Evolutionary conservation across 2,888 invertebrate species (phyloP), one percentile per base, ranked within the genome.

Genomic region (Cyaniris semiargus): DNA sequence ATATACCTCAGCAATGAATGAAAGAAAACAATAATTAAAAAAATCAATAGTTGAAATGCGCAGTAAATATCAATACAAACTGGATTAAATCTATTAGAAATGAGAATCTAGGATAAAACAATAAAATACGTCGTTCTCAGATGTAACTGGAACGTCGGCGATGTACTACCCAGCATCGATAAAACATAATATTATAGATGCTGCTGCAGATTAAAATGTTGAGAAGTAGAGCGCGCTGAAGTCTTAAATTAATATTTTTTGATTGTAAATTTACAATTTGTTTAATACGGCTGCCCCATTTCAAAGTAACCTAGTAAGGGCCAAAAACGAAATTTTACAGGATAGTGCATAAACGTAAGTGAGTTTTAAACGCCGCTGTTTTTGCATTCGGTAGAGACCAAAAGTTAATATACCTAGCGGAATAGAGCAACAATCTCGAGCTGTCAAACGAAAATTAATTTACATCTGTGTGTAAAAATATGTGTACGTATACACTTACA

Each of bases 61-160:
- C 44, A 44, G 44, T 8, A 21, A 21, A 72, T 48, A 27, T 72
- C 27, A 48, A 48, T 72, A 72, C 44, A 70, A 70, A 70, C n/a
- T 23, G 23, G 27, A 72, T 23, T 23, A 48, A 27, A 53, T 53
- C 27, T 74, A 53, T 48, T 72, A 72, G 71, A 58, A 80, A 74
- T 48, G 72, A 72, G 71, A 58, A 80, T 79, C 77, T 80, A 78
- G 88, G 87, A 88, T 89, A 85, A 83, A 82, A 88, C 86, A 89
- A 88, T 89, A 89, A 87, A 85, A 85, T 84, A 86, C 84, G 81
- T 70, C 78, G 76, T 56, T 79, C 78, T 78, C 76, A 81, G 76
- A 70, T 79, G 66, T 77, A 79, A 79, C 82, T 79, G 78, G 81
- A 80, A 80, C 78, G 77, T 81, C 85, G 83, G 83, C 81, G 83